Percentiles rank a stretch among this genome's conserved stretches.
Conservation (phyloP, 1,140 invertebrate species). For the Anthonomus grandis region DNA sequence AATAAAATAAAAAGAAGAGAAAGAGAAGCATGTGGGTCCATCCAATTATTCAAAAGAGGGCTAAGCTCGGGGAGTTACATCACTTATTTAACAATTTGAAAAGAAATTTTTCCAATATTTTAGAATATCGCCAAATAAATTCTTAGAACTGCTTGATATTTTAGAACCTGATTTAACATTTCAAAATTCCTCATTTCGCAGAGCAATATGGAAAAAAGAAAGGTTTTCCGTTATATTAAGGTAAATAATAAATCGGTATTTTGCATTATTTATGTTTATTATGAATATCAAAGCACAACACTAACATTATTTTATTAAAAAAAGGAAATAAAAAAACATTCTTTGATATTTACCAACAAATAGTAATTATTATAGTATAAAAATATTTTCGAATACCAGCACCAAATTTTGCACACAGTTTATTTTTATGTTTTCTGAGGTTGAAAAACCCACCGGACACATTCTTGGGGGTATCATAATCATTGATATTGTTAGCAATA, state of each 20-base stretch:
- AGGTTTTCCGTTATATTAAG: not conserved
- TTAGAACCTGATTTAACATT: not conserved
- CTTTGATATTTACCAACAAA: too few species aligned
- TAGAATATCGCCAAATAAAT: not conserved
- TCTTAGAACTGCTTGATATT: not conserved
- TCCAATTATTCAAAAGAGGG: not conserved
- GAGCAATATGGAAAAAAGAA: conserved; percentile 4
- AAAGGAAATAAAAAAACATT: not conserved
- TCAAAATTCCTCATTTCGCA: conserved; percentile 4
- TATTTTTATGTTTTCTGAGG: too few species aligned
- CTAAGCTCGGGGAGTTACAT: not conserved
- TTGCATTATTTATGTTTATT: not conserved
- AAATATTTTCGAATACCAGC: too few species aligned
- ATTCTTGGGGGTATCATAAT: too few species aligned
- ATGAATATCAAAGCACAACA: not conserved
- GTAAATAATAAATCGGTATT: not conserved
- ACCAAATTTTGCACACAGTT: too few species aligned
- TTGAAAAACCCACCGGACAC: too few species aligned
- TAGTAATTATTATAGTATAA: not conserved
- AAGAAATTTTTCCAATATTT: not conserved
- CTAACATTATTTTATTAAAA: not conserved
- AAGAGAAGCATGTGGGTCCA: not conserved
- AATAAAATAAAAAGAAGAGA: not conserved
- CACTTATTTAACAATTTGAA: not conserved
- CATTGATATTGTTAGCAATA: not conserved